These are phyloP conservation scores for Girardia tigrina DNA, from an alignment of 2,888 invertebrate species.

Conservation along the genomic window DNA sequence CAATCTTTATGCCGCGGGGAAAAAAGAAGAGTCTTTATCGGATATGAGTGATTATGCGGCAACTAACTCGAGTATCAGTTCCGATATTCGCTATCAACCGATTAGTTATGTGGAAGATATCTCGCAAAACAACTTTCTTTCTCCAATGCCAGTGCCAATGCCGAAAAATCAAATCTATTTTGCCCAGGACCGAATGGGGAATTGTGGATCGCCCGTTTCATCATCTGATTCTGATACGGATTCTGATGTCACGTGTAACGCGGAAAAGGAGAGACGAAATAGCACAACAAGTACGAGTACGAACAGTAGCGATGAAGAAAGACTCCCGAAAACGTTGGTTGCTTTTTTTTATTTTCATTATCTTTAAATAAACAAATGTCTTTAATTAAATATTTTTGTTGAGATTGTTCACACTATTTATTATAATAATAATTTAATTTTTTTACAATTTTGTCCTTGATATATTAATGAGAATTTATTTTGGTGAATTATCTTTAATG, in stretches of 20 bases:
- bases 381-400: too few relatives aligned
- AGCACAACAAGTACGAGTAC: constrained; percentile 36
- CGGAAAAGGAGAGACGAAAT: constrained; percentile 30
- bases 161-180: constrained; percentile 26
- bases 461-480: too few relatives aligned
- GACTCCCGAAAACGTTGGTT: constrained; percentile 26
- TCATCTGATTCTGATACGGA: constrained; percentile 33
- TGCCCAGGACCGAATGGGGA: constrained; percentile 35
- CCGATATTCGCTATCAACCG: constrained; percentile 4
- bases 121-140: background rate
- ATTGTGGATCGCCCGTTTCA: constrained; percentile 36
- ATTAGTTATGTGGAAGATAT: constrained; percentile 15
- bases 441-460: too few relatives aligned
- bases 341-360: background rate
- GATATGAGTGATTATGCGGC: constrained; percentile 26
- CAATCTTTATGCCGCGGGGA: constrained; percentile 35
- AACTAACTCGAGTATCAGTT: background rate
- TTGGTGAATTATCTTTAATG: too few relatives aligned
- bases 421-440: too few relatives aligned
- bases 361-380: too few relatives aligned
- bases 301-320: constrained; percentile 32
- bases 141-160: constrained; percentile 7
- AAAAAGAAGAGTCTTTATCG: background rate
- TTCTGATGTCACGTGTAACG: constrained; percentile 27
- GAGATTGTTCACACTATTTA: too few relatives aligned